phyloP scores from a whole-genome alignment of 2,888 invertebrate genomes.

The Pollenia amentaria region DNA sequence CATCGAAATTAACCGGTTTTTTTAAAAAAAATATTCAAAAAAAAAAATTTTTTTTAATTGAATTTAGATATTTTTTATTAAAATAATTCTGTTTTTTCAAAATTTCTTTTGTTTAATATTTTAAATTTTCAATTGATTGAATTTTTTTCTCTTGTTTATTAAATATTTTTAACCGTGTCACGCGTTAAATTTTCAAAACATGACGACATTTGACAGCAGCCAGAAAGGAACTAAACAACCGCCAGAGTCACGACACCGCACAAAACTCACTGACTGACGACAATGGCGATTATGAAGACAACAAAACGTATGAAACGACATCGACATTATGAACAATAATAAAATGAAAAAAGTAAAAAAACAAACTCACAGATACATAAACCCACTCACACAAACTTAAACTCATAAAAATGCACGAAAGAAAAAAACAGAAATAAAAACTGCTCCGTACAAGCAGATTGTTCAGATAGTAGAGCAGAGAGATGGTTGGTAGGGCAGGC shows the following conservation, averaged over 20 bases:
- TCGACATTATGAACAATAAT: slow-evolving; percentile 70
- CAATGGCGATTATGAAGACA: slow-evolving; percentile 74
- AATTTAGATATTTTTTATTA: background rate
- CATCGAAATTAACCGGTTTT: slow-evolving; percentile 70
- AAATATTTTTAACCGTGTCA: slow-evolving; percentile 76
- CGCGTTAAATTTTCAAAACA: slow-evolving; percentile 79
- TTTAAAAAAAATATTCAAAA: slow-evolving; percentile 38
- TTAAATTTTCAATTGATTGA: slow-evolving; percentile 43
- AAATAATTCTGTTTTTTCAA: slow-evolving; percentile 27
- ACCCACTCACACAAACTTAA: slow-evolving; percentile 9
- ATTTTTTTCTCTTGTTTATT: slow-evolving; percentile 62
- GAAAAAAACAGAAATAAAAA: slow-evolving; percentile 29
- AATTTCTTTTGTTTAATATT: slow-evolving; percentile 40
- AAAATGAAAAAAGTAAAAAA: slow-evolving; percentile 60
- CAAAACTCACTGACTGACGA: slow-evolving; percentile 80
- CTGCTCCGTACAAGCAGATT: slow-evolving; percentile 14
- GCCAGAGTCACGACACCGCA: slow-evolving; percentile 80
- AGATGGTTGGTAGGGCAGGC: slow-evolving; percentile 17
- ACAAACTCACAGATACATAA: slow-evolving; percentile 37
- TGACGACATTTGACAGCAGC: slow-evolving; percentile 85
- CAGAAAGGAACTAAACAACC: slow-evolving; percentile 84
- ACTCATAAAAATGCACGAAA: slow-evolving; percentile 10
- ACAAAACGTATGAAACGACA: slow-evolving; percentile 73
- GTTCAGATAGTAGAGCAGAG: slow-evolving; percentile 5
- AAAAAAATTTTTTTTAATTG: slow-evolving; percentile 24